Evolutionary conservation across 2,888 invertebrate species (phyloP).

Genomic region (Argyresthia goedartella): DNA sequence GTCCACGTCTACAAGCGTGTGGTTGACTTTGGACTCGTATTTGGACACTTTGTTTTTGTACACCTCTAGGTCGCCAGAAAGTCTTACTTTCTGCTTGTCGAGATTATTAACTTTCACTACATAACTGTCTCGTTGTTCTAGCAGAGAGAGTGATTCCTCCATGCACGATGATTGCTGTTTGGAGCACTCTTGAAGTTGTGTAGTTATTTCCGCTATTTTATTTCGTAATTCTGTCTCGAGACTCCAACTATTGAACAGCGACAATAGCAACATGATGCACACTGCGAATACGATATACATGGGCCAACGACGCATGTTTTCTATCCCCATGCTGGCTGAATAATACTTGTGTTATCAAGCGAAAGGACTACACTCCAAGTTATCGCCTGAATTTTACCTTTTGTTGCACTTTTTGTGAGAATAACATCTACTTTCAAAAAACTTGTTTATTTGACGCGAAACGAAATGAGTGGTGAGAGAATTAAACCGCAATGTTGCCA

Average conservation of each 20-base stretch:
- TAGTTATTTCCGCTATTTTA: slow-evolving; percentile 39
- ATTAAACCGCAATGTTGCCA: no score
- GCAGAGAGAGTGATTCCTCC: slow-evolving; percentile 49
- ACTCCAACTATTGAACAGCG: slow-evolving; percentile 62
- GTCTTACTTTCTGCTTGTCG: slow-evolving; percentile 39
- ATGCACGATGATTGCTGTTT: slow-evolving; percentile 51
- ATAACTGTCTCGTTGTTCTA: slow-evolving; percentile 49
- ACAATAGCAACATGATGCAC: slow-evolving; percentile 54
- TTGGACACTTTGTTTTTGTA: slow-evolving; percentile 37
- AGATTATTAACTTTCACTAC: slow-evolving; percentile 43
- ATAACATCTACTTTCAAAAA: background rate
- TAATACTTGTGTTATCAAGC: background rate
- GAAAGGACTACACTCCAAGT: background rate
- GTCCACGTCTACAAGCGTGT: slow-evolving; percentile 46
- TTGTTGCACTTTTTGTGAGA: background rate
- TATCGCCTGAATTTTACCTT: background rate
- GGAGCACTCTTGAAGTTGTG: slow-evolving; percentile 53
- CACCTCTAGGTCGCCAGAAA: slow-evolving; percentile 35
- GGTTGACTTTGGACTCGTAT: slow-evolving; percentile 46
- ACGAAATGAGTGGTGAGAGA: background rate
- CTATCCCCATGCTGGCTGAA: slow-evolving; percentile 48
- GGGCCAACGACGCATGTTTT: slow-evolving; percentile 67
- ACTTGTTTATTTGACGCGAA: background rate
- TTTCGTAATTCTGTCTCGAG: slow-evolving; percentile 51
- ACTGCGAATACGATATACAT: slow-evolving; percentile 56